A percentile compares a stretch with the other conserved stretches of the same genome.
Conservation (phyloP, 2,888 invertebrate genomes). For the Escarpia spicata region DNA sequence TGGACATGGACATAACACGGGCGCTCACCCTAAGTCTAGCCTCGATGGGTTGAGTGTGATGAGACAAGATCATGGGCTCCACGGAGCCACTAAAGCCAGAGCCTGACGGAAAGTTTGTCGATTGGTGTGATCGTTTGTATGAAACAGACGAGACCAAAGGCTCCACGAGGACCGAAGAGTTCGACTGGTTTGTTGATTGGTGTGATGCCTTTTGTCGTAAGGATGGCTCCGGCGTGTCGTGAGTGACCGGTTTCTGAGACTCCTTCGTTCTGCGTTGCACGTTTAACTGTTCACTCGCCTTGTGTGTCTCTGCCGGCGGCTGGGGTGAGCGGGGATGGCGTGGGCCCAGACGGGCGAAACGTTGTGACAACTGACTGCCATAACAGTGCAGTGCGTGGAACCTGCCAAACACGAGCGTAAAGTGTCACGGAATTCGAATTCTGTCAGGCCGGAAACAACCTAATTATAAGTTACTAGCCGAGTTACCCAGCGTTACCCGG, state of each 20-base stretch:
- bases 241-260: background rate
- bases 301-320: background rate
- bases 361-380: conserved; percentile 27
- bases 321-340: background rate
- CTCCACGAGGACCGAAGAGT: background rate
- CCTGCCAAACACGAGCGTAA: conserved; percentile 24
- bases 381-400: conserved; percentile 43
- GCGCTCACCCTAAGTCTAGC: background rate
- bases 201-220: background rate
- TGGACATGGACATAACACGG: background rate
- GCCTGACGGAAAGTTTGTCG: background rate
- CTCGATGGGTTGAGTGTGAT: background rate
- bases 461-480: background rate
- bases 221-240: background rate
- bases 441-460: background rate
- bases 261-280: background rate
- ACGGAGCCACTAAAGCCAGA: background rate
- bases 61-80: background rate
- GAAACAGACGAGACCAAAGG: background rate
- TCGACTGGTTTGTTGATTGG: background rate
- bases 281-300: background rate
- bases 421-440: background rate
- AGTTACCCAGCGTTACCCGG: too few relatives aligned
- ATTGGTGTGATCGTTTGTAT: background rate
- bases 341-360: conserved; percentile 14